Evolutionary conservation across 2,888 invertebrate genomes (phyloP).

Genomic region (Epistrophe grossulariae): DNA sequence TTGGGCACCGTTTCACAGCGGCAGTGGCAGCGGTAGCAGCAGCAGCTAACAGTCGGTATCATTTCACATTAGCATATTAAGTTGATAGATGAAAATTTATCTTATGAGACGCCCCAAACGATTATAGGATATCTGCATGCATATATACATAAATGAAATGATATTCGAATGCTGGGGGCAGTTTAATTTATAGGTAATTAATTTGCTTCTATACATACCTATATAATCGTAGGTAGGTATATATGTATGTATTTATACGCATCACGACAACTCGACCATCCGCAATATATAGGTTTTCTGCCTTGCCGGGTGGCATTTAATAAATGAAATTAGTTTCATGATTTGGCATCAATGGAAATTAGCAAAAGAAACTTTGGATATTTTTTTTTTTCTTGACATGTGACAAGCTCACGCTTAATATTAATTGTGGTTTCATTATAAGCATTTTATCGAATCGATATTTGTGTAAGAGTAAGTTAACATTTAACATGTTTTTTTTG

Average conservation of each 20-base stretch:
- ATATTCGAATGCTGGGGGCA: constrained; percentile 59
- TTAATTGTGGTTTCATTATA: background rate
- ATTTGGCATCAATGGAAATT: constrained; percentile 21
- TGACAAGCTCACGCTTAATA: background rate
- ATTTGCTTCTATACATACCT: constrained; percentile 43
- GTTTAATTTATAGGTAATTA: constrained; percentile 73
- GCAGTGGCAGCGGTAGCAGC: background rate
- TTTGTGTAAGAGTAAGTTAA: too few species aligned
- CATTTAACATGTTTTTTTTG: too few species aligned
- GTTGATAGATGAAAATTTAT: constrained; percentile 76
- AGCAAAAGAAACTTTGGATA: background rate
- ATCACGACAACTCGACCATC: constrained; percentile 31
- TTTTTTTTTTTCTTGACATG: background rate
- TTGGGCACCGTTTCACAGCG: constrained; percentile 22
- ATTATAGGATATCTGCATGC: constrained; percentile 75
- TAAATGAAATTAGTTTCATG: constrained; percentile 31
- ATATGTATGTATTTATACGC: constrained; percentile 4
- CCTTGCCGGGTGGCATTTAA: constrained; percentile 21
- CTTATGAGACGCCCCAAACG: constrained; percentile 73
- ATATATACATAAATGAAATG: constrained; percentile 59
- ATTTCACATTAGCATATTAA: constrained; percentile 73
- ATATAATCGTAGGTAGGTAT: too few species aligned
- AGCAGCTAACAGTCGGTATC: constrained; percentile 55
- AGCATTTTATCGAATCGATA: too few species aligned
- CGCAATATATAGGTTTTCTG: constrained; percentile 14